Percentiles rank a stretch among this genome's conserved stretches.
These are phyloP conservation scores for Myotis davidii DNA, from an alignment of 2,113 vertebrate species.

Conservation along the genomic window DNA sequence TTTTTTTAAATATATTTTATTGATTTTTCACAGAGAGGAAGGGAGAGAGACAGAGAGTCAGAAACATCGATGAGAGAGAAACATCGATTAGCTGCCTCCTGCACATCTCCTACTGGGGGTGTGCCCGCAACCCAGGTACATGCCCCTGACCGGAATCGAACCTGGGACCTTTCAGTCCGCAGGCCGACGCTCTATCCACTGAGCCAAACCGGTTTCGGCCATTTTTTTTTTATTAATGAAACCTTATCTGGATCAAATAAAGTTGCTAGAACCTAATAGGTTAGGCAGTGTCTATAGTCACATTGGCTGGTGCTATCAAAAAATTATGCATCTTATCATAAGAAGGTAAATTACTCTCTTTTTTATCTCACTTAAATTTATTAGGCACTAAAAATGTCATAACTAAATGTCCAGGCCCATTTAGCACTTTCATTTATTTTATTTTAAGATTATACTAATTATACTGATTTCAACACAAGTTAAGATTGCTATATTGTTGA, in stretches of 20 bases:
- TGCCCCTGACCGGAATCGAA: no score
- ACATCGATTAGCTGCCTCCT: no score
- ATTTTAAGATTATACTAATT: slow-evolving; percentile 58
- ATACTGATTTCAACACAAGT: slow-evolving; percentile 56
- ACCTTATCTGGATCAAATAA: neutral
- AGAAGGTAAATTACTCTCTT: neutral
- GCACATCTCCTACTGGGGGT: no score
- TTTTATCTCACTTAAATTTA: slow-evolving; percentile 49
- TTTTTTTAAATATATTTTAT: no score
- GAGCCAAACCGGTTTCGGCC: no score
- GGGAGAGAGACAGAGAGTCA: no score
- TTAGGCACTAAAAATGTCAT: slow-evolving; percentile 43
- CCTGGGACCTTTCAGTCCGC: no score
- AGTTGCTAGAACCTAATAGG: neutral
- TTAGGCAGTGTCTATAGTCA: neutral
- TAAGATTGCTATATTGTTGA: slow-evolving; percentile 24
- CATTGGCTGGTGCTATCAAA: neutral
- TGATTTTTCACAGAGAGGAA: no score
- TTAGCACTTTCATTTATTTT: slow-evolving; percentile 53
- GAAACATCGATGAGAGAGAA: no score
- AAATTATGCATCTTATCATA: neutral
- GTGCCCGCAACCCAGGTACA: no score
- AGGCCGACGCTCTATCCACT: no score
- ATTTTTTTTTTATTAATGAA: slow-evolving; percentile 32
- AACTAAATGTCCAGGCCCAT: slow-evolving; percentile 52